These are phyloP conservation scores for Vulpes lagopus DNA, from an alignment of 2,113 vertebrate species.

Conservation along the genomic window DNA sequence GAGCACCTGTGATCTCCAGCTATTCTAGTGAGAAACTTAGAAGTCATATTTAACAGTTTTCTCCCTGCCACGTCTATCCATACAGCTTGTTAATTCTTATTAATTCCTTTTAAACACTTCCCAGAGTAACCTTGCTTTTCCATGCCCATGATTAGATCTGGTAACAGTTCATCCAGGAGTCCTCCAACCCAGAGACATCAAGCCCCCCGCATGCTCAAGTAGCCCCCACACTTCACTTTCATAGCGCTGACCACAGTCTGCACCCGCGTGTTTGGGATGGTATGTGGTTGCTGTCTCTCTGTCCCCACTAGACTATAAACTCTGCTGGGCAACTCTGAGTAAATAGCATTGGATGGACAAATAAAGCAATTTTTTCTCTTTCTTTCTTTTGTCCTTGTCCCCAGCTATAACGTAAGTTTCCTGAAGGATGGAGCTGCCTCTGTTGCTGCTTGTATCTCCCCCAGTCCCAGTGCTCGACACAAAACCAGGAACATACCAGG, in stretches of 20 bases:
- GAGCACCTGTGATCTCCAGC: neutral
- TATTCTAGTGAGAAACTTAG: neutral
- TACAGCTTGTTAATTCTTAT: neutral
- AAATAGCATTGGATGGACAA: neutral
- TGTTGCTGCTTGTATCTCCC: too few species aligned
- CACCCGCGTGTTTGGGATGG: neutral
- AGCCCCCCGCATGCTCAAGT: neutral
- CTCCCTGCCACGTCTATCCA: neutral
- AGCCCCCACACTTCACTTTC: neutral
- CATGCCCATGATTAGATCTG: neutral
- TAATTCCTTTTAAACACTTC: neutral
- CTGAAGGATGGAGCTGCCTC: neutral
- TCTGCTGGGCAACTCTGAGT: neutral
- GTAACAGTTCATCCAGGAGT: accelerated
- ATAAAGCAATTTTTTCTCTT: neutral
- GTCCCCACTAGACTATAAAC: neutral
- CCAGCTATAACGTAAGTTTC: neutral
- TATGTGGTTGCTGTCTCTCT: neutral
- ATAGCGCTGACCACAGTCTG: neutral
- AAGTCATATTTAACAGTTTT: neutral
- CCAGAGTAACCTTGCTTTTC: neutral
- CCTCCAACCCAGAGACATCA: neutral
- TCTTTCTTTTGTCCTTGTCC: neutral
- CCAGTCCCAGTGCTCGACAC: neutral
- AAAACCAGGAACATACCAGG: neutral